Evolutionary conservation across 1,140 invertebrate species (phyloP), one percentile per base, ranked within the genome.

Genomic region (Chrysomallon squamiferum): DNA sequence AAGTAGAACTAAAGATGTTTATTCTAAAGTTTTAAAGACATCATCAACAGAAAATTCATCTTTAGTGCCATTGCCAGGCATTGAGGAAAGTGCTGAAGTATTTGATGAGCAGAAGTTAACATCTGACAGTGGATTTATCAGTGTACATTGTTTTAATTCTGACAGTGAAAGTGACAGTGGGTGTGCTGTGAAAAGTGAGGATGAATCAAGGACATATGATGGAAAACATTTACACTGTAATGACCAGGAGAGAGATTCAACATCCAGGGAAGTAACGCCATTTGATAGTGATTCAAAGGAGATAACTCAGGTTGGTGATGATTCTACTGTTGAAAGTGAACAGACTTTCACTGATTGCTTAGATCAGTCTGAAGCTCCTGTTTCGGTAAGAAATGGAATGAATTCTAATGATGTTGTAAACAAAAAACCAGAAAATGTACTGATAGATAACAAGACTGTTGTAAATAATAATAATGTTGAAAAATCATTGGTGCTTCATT

Each of bases 111-210:
- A 63, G 50, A 71, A 66, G 49, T 61, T 66, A 30, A 71, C 69
- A 18, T 68, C 66, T 38, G 70, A 72, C 57, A 72, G 70, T 45
- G 70, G 70, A 3, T 72, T 68, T 65, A 66, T 68, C 59, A 72
- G 70, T 65, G 70, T 65, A 18, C 61, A 72, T 63, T 66, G 66
- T 41, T 45, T 33, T 41, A 72, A 72, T 43, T 72, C 70, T 15
- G 70, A 72, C 66, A 72, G 70, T 58, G 70, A 72, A 15, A 68
- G 66, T 41, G 70, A 72, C 35, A 68, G 66, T 41, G 66, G 66
- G 9, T 67, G 65, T 59, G 69, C 61, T 13, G 25, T 60, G 4
- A 59, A 38, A 45, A 52, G 32, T 20, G 58, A 61, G 33, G 30
- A 33, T 1, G 56, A 22, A 32, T 54, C 50, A 22, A 20, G n/a